Conservation (phyloP, 2,797 vertebrate species). For the Pyrocephalus nanus region DNA sequence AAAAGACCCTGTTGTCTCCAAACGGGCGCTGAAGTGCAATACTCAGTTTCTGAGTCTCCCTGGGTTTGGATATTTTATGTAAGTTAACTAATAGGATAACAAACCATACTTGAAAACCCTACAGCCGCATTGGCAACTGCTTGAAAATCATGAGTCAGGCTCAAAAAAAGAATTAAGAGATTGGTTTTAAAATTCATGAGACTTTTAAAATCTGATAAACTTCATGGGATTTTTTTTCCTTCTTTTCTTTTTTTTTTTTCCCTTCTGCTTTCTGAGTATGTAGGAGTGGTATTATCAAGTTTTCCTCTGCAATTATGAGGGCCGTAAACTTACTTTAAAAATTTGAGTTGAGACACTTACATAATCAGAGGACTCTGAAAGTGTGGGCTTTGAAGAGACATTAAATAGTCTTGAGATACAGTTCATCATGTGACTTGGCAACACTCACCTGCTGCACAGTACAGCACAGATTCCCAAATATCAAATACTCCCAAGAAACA, state of each 20-base stretch:
- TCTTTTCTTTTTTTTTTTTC: not conserved
- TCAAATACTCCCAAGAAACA: conserved; percentile 18
- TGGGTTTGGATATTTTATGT: conserved; percentile 34
- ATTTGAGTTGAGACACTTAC: conserved; percentile 52
- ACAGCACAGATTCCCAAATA: conserved; percentile 6
- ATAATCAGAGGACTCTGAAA: conserved; percentile 52
- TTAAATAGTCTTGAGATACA: conserved; percentile 45
- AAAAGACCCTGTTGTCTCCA: not conserved
- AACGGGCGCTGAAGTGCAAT: conserved; percentile 3
- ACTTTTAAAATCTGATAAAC: conserved; percentile 63
- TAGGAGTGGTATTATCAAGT: conserved; percentile 53
- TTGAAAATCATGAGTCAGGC: conserved; percentile 66
- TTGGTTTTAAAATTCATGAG: conserved; percentile 68
- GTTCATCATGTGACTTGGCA: conserved; percentile 24
- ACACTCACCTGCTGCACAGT: not conserved
- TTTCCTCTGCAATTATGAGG: conserved; percentile 63
- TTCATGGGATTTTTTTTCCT: not conserved
- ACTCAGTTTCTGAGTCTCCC: not conserved
- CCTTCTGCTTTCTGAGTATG: conserved; percentile 49
- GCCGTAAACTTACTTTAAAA: conserved; percentile 58
- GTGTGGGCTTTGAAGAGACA: conserved; percentile 60
- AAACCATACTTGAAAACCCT: conserved; percentile 51
- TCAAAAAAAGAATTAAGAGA: conserved; percentile 60
- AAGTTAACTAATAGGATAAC: conserved; percentile 57
- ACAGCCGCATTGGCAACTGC: conserved; percentile 48